Percentiles rank a stretch among this genome's conserved stretches.
Conservation (phyloP, 2,797 vertebrate species). For the Propithecus perrieri region DNA sequence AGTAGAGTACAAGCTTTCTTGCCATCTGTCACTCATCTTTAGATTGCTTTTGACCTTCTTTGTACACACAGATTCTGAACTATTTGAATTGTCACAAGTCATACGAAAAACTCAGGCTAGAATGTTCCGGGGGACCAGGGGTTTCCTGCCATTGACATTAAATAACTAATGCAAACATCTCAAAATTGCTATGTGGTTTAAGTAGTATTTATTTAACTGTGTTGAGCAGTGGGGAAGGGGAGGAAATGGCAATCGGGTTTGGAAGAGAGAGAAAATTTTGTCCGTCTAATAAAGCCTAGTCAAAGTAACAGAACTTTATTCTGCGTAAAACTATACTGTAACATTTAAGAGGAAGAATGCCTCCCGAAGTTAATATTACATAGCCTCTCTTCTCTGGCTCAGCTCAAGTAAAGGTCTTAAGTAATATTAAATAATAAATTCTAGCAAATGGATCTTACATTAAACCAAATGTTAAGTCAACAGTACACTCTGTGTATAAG, state of each 20-base stretch:
- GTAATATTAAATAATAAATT: conserved; percentile 60
- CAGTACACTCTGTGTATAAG: neutral
- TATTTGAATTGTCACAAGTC: conserved; percentile 49
- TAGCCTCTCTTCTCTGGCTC: neutral
- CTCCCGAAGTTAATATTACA: neutral
- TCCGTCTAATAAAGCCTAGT: neutral
- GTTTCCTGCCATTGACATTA: conserved; percentile 28
- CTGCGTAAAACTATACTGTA: neutral
- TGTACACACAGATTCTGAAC: conserved; percentile 47
- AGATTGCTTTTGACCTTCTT: conserved; percentile 40
- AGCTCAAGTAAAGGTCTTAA: conserved; percentile 44
- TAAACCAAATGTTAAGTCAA: conserved; percentile 43
- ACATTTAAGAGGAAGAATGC: neutral
- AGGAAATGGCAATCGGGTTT: neutral
- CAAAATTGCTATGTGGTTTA: conserved; percentile 21
- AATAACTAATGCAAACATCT: conserved; percentile 52
- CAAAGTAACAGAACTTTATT: neutral
- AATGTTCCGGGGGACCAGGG: neutral
- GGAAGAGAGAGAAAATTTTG: neutral
- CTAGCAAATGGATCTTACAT: conserved; percentile 16
- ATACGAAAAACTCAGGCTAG: conserved; percentile 42
- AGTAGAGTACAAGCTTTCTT: neutral
- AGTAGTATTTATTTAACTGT: conserved; percentile 15
- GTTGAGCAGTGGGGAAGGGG: too few species aligned
- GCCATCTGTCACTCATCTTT: neutral